Percentiles rank a stretch among this genome's conserved stretches.
Evolutionary conservation across 2,888 invertebrate species (phyloP).

Genomic region (Drosophila leonis): DNA sequence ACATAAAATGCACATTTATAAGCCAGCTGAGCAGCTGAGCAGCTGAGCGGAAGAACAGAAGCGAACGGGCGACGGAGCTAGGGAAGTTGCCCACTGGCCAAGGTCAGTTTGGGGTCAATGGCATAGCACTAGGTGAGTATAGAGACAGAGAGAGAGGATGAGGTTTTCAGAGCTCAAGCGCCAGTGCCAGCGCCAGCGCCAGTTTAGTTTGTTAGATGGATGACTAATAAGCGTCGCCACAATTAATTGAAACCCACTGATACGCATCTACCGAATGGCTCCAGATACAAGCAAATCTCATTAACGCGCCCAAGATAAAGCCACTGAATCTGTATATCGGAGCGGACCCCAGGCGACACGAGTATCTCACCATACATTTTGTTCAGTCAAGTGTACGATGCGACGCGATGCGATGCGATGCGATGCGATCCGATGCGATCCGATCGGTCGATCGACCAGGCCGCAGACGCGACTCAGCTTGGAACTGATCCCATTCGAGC

Average conservation of each 20-base stretch:
- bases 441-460: conserved; percentile 35
- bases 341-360: conserved; percentile 43
- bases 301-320: conserved; percentile 83
- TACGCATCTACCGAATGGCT: conserved; percentile 84
- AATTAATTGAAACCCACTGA: conserved; percentile 84
- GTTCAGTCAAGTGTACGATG: conserved; percentile 74
- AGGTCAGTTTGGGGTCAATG: conserved; percentile 74
- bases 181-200: conserved; percentile 53
- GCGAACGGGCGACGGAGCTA: not conserved
- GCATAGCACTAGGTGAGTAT: conserved; percentile 53
- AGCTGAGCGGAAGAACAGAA: conserved; percentile 18
- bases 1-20: conserved; percentile 64
- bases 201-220: conserved; percentile 83
- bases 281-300: conserved; percentile 85
- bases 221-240: conserved; percentile 84
- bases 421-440: conserved; percentile 39
- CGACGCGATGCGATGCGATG: conserved; percentile 25
- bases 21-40: conserved; percentile 29
- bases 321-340: conserved; percentile 64
- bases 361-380: conserved; percentile 71
- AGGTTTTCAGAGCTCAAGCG: conserved; percentile 59
- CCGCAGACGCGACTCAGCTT: conserved; percentile 7
- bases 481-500: conserved; percentile 35
- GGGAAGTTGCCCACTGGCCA: conserved; percentile 41
- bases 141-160: conserved; percentile 23